Base-by-base conservation (phyloP, 2,888 invertebrate species). In the Ptycholaimellus sp. region DNA sequence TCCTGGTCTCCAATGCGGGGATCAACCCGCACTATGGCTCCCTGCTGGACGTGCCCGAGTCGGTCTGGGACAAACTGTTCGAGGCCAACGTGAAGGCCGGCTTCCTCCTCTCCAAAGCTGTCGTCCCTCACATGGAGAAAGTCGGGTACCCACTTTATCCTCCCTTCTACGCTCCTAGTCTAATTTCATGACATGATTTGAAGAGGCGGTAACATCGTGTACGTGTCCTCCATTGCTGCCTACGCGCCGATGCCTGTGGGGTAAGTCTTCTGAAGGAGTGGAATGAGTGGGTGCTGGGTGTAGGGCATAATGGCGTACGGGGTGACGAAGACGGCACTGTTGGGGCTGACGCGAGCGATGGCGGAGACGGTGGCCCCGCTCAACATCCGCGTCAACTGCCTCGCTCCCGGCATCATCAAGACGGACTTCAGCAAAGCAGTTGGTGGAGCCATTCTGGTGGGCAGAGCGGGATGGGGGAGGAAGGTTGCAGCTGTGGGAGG, bases 1-100 rank as follows among this genome's bases (percentile, higher is more conserved):
- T 90, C 55, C 65, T 93, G n/a, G 73, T 93, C 14, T 83, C 83
- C 9, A 93, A 93, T 67, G 90, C 87, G 41, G 87, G 78, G 16
- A 75, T 74, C 0, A 90, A 83, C 63, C 87, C 90, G 16, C 61
- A 67, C 17, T 73, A 77, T 44, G 76, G 78, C 23, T 69, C 72
- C 32, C 71, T 82, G 39, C 61, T 87, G 36, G 77, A 82, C 43
- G 62, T 63, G 30, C 14, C 73, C 14, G 83, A 83, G 62, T 62
- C 66, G 32, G 68, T 71, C 1, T 90, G 85, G 85, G 83, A 87
- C 58, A 87, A 62, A 47, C 79, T 85, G 54, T 87, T 93, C 62
- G 87, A 90, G 42, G 69, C 76, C 1, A 93, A 93, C 64, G 79
- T 93, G 0, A 93, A 87, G 63, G 68, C 76, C 37, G 71, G 81